phyloP scores from a whole-genome alignment of 2,888 invertebrate genomes.

The Oscheius sp. region DNA sequence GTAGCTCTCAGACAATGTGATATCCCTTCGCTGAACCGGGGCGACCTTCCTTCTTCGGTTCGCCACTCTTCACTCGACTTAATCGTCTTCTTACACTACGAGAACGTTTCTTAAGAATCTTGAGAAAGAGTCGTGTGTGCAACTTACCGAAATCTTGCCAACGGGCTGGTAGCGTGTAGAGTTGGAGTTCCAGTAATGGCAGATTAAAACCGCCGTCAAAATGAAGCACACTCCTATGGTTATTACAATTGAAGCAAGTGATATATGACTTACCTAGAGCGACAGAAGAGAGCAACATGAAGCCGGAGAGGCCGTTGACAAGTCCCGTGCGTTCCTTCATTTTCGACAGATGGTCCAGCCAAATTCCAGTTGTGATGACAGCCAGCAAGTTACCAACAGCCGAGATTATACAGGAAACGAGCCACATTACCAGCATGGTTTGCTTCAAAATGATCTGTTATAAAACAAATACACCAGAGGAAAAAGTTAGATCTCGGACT shows the following conservation, averaged over 20 bases:
- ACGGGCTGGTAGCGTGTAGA: slow-evolving; percentile 70
- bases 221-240: slow-evolving; percentile 69
- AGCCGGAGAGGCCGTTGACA: slow-evolving; percentile 68
- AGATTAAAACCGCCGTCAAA: slow-evolving; percentile 70
- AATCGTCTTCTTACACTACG: slow-evolving; percentile 60
- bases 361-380: slow-evolving; percentile 70
- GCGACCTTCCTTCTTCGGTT: slow-evolving; percentile 44
- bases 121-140: too few species aligned
- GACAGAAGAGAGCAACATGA: slow-evolving; percentile 70
- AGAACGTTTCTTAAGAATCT: slow-evolving; percentile 58
- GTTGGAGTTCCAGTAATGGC: slow-evolving; percentile 72
- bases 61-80: slow-evolving; percentile 61
- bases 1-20: slow-evolving; percentile 48
- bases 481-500: too few species aligned
- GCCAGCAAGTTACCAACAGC: slow-evolving; percentile 69
- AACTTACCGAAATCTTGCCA: slow-evolving; percentile 63
- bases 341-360: slow-evolving; percentile 71
- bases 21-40: slow-evolving; percentile 51
- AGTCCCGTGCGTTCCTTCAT: slow-evolving; percentile 69
- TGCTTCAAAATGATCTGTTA: slow-evolving; percentile 35
- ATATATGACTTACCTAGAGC: slow-evolving; percentile 54
- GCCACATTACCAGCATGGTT: slow-evolving; percentile 70
- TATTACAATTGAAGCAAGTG: neutral
- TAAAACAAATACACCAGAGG: too few species aligned
- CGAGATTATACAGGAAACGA: slow-evolving; percentile 69